A percentile compares a stretch with the other conserved stretches of the same genome.
These are phyloP conservation scores for Lamprotornis superbus DNA, from an alignment of 2,113 vertebrate species.

Conservation along the genomic window DNA sequence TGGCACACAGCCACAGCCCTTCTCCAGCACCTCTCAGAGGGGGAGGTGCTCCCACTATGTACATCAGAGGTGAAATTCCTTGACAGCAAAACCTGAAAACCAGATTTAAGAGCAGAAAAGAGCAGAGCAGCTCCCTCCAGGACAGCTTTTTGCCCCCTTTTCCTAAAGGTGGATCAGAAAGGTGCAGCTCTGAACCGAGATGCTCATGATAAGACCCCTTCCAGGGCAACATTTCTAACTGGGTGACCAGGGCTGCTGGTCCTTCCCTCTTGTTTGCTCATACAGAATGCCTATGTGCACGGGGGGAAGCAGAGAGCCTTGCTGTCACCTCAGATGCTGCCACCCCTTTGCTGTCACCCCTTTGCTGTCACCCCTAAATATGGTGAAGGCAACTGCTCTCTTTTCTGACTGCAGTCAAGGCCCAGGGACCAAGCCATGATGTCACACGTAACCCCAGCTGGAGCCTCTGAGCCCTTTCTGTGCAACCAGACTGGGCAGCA, in stretches of 20 bases:
- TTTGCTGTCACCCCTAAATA: not conserved
- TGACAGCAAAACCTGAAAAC: not conserved
- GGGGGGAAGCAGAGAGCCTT: not conserved
- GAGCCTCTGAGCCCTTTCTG: not conserved
- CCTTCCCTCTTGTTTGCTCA: not conserved
- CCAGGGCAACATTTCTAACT: not conserved
- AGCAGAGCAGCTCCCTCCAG: not conserved
- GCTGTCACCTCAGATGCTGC: not conserved
- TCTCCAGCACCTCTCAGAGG: rapidly evolving
- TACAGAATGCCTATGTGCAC: rapidly evolving
- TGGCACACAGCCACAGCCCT: not conserved
- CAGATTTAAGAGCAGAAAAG: not conserved
- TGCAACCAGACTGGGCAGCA: rapidly evolving
- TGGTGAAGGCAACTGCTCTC: not conserved
- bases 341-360: not conserved
- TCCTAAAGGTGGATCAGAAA: not conserved
- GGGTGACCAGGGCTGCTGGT: not conserved
- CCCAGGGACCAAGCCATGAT: not conserved
- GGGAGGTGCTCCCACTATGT: rapidly evolving
- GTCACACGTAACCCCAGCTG: not conserved
- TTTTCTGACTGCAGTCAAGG: not conserved
- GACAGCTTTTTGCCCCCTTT: not conserved
- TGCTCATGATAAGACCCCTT: not conserved
- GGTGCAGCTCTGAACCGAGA: not conserved
- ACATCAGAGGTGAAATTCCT: not conserved